A percentile compares a stretch with the other conserved stretches of the same genome.
phyloP scores from a whole-genome alignment of 2,888 invertebrate genomes.

The Ceramica pisi region DNA sequence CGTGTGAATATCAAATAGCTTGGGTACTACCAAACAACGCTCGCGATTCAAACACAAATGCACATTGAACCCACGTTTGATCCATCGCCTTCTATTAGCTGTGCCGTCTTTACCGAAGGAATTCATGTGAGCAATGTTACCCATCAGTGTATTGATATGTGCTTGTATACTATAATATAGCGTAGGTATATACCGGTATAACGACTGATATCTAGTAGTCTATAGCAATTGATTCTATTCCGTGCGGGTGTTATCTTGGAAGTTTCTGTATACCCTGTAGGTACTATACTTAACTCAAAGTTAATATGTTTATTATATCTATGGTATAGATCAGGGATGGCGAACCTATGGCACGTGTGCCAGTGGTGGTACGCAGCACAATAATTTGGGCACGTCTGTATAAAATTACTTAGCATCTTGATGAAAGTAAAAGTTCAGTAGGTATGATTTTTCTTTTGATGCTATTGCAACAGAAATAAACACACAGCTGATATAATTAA shows the following conservation, averaged over 20 bases:
- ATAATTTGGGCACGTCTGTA: too few species aligned
- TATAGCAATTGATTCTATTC: slow-evolving; percentile 56
- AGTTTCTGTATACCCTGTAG: slow-evolving; percentile 29
- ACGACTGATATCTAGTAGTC: slow-evolving; percentile 75
- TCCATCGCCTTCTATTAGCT: slow-evolving; percentile 42
- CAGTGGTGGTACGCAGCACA: too few species aligned
- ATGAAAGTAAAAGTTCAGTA: too few species aligned
- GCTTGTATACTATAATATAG: not conserved
- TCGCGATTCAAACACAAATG: slow-evolving; percentile 16
- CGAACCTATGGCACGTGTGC: too few species aligned
- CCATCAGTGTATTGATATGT: slow-evolving; percentile 68
- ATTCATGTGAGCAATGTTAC: slow-evolving; percentile 77
- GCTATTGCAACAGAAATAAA: too few species aligned
- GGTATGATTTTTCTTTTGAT: too few species aligned
- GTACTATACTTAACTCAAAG: not conserved
- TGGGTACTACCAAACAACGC: not conserved
- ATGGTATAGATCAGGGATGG: too few species aligned
- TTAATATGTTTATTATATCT: too few species aligned
- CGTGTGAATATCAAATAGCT: slow-evolving; percentile 12
- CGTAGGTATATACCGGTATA: not conserved
- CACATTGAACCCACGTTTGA: slow-evolving; percentile 40
- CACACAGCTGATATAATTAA: too few species aligned
- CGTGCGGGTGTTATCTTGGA: slow-evolving; percentile 60
- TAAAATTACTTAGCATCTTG: too few species aligned
- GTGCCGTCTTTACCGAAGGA: slow-evolving; percentile 71